Base-by-base conservation (phyloP, 2,888 invertebrate genomes). In the Hylaea fasciaria region DNA sequence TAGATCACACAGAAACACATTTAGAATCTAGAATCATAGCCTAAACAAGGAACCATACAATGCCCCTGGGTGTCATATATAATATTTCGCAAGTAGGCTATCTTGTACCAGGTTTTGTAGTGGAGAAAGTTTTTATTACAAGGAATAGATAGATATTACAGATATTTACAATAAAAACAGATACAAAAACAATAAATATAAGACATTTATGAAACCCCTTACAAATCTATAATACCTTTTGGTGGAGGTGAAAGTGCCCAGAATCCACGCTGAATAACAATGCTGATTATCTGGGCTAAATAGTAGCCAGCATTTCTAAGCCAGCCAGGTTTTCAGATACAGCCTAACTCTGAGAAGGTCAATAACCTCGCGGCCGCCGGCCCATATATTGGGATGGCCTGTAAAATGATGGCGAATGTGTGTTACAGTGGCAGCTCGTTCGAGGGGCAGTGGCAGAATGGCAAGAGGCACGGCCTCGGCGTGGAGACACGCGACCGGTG, bases 361-460 rank as follows among this genome's bases (percentile, higher is more conserved):
- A 50, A 54, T 35, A 35, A 55, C 50, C 55, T 41, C 35, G 16
- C 32, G 8, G 0, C 28, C 14, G 2, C 40, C 41, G 28, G 12
- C 37, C 29, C 32, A 41, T 35, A 44, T 43, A 59, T 28, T 52
- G 16, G 43, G 43, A 32, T 44, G 17, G 13, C 29, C 12, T 35
- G 2, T 49, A 5, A 54, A 49, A 39, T 11, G 14, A 40, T n/a
- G n/a, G n/a, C n/a, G 14, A 43, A 48, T 45, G 39, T 52, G 53
- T 66, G 64, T 94, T 94, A 43, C 94, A 98, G 97, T 89, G 99
- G 98, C 54, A 98, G 98, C 84, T 96, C 97, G 73, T 99, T 96
- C 93, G 98, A 98, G 91, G 99, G 99, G 64, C 98, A 99, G 92
- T 99, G 99, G 99, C 99, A 98, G 92, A 99, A 99, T 87, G 99